phyloP scores from a whole-genome alignment of 2,113 vertebrate species.

The Fregata magnificens region DNA sequence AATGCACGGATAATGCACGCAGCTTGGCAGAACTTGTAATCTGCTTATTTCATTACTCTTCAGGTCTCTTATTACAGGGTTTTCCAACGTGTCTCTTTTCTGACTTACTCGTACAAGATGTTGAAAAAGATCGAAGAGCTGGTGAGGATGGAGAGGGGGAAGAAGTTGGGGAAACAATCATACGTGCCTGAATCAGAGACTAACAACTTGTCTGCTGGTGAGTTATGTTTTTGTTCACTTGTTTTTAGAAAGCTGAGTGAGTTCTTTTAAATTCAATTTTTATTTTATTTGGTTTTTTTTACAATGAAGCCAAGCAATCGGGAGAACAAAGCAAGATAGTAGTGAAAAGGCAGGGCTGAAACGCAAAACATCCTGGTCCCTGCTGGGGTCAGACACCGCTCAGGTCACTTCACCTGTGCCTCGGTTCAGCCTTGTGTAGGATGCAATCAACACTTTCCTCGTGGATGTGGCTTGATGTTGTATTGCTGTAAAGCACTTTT shows the following conservation, averaged over 20 bases:
- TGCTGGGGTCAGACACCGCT: rapidly evolving
- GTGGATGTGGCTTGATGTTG: neutral
- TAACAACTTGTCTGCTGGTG: neutral
- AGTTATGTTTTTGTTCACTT: neutral
- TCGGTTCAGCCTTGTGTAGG: neutral
- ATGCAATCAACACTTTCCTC: too few species aligned
- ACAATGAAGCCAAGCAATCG: neutral
- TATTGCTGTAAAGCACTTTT: neutral
- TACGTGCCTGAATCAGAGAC: neutral
- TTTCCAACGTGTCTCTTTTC: neutral
- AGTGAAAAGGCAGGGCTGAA: neutral
- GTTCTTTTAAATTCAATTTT: neutral
- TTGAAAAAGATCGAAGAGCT: neutral
- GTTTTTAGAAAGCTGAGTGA: neutral
- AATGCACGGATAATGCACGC: neutral
- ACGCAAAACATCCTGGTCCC: neutral
- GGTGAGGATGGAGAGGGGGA: neutral
- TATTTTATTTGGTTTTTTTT: neutral
- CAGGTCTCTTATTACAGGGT: neutral
- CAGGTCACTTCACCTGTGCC: neutral
- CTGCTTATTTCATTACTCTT: neutral
- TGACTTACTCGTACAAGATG: neutral
- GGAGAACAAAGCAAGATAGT: neutral
- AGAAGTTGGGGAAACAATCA: neutral
- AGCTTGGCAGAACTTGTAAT: neutral